Evolutionary conservation across 2,888 invertebrate genomes (phyloP).

Genomic region (Tenthredo livida): DNA sequence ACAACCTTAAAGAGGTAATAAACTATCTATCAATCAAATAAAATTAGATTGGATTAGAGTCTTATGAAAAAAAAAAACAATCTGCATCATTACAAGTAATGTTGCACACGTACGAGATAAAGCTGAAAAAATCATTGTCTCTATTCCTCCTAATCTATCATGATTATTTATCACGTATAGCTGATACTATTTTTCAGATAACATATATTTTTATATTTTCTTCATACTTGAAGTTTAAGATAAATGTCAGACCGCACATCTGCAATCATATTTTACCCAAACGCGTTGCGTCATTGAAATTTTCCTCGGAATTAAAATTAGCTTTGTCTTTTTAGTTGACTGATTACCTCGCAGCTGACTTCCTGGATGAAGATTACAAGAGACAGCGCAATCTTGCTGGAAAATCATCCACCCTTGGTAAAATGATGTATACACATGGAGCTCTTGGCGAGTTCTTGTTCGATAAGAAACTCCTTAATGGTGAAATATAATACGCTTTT

Average conservation of each 20-base stretch:
- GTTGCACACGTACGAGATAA: slow-evolving; percentile 46
- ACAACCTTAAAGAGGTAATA: background rate
- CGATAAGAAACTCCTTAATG: slow-evolving; percentile 86
- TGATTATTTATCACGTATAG: background rate
- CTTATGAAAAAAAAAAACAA: slow-evolving; percentile 36
- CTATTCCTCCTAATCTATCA: background rate
- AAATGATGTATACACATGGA: slow-evolving; percentile 84
- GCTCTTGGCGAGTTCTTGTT: slow-evolving; percentile 90
- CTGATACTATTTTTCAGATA: background rate
- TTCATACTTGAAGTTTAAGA: background rate
- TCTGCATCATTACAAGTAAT: slow-evolving; percentile 19
- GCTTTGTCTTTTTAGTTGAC: slow-evolving; percentile 81
- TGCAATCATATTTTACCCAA: background rate
- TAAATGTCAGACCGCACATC: background rate
- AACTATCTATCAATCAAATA: slow-evolving; percentile 8
- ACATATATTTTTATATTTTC: background rate
- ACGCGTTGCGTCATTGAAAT: slow-evolving; percentile 18
- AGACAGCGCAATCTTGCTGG: slow-evolving; percentile 92
- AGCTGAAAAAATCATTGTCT: background rate
- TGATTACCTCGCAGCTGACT: slow-evolving; percentile 87
- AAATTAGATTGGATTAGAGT: background rate
- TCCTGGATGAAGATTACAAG: slow-evolving; percentile 92
- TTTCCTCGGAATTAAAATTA: slow-evolving; percentile 46
- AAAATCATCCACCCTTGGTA: slow-evolving; percentile 88
- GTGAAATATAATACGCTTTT: slow-evolving; percentile 64